A percentile compares a stretch with the other conserved stretches of the same genome.
Conservation (phyloP, 1,140 invertebrate genomes). For the Ceratosolen fusciceps region DNA sequence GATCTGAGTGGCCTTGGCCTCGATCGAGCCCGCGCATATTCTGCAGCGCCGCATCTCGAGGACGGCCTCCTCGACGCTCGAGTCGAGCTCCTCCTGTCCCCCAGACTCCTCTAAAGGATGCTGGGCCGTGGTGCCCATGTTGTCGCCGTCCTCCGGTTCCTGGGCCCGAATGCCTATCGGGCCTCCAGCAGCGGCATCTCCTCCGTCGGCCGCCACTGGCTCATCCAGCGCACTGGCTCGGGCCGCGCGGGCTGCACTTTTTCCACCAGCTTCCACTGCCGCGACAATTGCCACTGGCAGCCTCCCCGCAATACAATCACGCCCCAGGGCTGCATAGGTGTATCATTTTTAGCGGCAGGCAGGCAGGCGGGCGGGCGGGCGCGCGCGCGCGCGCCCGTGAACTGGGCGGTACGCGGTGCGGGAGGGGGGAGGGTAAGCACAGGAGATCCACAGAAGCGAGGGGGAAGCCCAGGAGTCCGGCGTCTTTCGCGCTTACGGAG, state of each 20-base stretch:
- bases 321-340: background rate
- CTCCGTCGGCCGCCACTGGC: background rate
- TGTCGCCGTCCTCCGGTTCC: background rate
- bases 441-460: too few relatives aligned
- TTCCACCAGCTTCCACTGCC: conserved; percentile 2
- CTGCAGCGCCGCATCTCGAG: conserved; percentile 63
- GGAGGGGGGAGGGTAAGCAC: too few relatives aligned
- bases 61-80: too few relatives aligned
- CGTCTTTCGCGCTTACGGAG: too few relatives aligned
- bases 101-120: background rate
- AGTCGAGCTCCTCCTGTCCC: background rate
- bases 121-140: conserved; percentile 4
- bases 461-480: background rate
- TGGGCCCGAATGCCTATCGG: background rate
- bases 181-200: background rate
- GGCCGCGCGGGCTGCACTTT: background rate
- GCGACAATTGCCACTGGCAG: conserved; percentile 27
- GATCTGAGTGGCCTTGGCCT: conserved; percentile 62
- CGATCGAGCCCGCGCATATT: conserved; percentile 70
- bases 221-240: background rate
- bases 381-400: too few relatives aligned
- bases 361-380: background rate
- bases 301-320: background rate
- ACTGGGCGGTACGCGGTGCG: too few relatives aligned
- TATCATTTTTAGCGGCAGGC: background rate